phyloP scores from a whole-genome alignment of 1,140 invertebrate genomes.

The Chymomyza costata region DNA sequence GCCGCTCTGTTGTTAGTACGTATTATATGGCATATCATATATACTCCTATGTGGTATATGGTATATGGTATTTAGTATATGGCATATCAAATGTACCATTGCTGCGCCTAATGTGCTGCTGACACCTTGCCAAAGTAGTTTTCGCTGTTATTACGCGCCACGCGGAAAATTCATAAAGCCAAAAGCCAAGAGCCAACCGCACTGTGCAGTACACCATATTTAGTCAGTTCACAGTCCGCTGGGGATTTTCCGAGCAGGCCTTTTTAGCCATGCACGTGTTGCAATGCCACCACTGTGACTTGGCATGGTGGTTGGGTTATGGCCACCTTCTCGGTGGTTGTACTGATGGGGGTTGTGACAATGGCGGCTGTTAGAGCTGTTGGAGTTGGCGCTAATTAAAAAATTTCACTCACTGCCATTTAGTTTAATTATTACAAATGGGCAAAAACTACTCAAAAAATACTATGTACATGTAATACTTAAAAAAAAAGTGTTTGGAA shows the following conservation, averaged over 20 bases:
- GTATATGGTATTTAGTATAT: too few relatives aligned
- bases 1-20: too few relatives aligned
- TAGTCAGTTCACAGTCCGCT: constrained; percentile 22
- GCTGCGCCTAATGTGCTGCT: constrained; percentile 55
- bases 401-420: constrained; percentile 47
- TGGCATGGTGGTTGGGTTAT: too few relatives aligned
- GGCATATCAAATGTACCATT: too few relatives aligned
- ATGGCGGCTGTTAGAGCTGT: constrained; percentile 19
- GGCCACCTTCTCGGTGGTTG: too few relatives aligned
- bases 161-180: constrained; percentile 41
- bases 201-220: constrained; percentile 1
- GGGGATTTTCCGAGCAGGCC: constrained; percentile 48
- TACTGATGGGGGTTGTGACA: constrained; percentile 7
- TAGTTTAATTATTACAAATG: constrained; percentile 69
- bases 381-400: constrained; percentile 54
- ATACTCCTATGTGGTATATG: too few relatives aligned
- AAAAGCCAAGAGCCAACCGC: constrained; percentile 28
- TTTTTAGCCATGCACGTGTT: constrained; percentile 33
- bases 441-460: constrained; percentile 11
- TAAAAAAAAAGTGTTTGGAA: constrained; percentile 15
- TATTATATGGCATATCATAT: too few relatives aligned
- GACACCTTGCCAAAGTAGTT: constrained; percentile 71
- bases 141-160: constrained; percentile 42
- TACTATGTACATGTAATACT: too few relatives aligned
- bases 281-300: constrained; percentile 33